Base-by-base conservation (phyloP, 2,113 vertebrate species). In the Nycticebus coucang region DNA sequence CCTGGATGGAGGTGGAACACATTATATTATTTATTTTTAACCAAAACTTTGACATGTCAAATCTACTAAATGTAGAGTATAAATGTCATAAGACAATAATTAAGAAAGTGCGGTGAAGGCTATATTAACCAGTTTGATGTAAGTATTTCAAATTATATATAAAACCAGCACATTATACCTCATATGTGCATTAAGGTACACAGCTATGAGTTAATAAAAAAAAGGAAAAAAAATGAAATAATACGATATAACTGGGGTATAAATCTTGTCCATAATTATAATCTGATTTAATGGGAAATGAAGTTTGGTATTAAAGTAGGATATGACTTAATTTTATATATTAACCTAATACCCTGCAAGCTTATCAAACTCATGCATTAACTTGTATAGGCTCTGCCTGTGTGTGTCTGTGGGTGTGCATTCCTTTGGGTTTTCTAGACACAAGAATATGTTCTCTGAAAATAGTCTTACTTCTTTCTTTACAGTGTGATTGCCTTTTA, bases 21-120 rank as follows among this genome's bases (percentile, higher is more conserved):
- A 41, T 41, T 41, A 97, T 97, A 97, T 97, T 96, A 88, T 94
- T 97, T 96, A 88, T 93, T 97, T 96, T 96, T 97, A 98, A 96
- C 95, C 96, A 97, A 98, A 37, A 93, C 89, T 96, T 97, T 95
- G 45, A 50, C 45, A 50, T 50, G 45, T 50, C 45, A 50, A 10
- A 50, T 50, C 45, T 50, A 50, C 45, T 50, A 50, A 50, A 10
- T 50, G 45, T 50, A 50, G 45, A 50, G 45, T 50, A 50, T 50
- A 50, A 50, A 50, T 50, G 45, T 50, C 45, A 9, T 50, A 50
- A 50, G 7, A 50, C 45, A 50, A 50, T 50, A 50, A 50, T 50
- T 50, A 50, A 50, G 45, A 50, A 50, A 50, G 45, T 50, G 45
- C 9, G 8, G 45, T 50, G 45, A 50, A 9, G 45, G 45, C 45